Percentiles rank a stretch among this genome's conserved stretches.
Evolutionary conservation across 2,113 vertebrate species (phyloP).

Genomic region (Mugil cephalus): DNA sequence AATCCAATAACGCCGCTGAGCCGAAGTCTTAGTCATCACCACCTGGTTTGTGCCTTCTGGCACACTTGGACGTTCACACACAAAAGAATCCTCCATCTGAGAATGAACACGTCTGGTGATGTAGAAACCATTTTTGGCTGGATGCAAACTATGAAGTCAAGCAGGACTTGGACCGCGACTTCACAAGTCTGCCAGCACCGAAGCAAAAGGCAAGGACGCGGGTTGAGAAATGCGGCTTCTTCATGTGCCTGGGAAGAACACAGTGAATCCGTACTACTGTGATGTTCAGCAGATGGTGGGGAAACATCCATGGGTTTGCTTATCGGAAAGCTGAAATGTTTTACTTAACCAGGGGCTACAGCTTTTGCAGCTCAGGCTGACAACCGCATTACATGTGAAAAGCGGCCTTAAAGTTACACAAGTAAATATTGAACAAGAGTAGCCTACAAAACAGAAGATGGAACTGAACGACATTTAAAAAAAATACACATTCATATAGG

Average conservation of each 20-base stretch:
- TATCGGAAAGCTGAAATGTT: background rate
- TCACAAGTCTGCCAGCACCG: background rate
- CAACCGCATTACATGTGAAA: too few relatives aligned
- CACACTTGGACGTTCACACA: background rate
- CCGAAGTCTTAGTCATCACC: too few relatives aligned
- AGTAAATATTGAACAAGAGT: background rate
- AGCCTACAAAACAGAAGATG: background rate
- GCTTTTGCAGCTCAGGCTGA: background rate
- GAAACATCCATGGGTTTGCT: background rate
- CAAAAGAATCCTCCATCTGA: background rate
- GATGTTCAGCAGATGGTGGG: conserved; percentile 8
- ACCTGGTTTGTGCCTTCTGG: background rate
- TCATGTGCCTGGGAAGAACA: background rate
- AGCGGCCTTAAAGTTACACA: background rate
- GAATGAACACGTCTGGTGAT: background rate
- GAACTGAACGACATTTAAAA: background rate
- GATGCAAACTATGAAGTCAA: background rate
- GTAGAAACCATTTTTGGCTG: background rate
- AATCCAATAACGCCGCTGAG: too few relatives aligned
- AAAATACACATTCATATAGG: background rate
- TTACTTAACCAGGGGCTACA: background rate
- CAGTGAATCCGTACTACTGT: background rate
- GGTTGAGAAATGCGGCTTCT: background rate
- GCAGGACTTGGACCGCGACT: background rate
- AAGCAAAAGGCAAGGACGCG: background rate